Conservation (phyloP, 2,113 vertebrate genomes). For the Tachycineta bicolor region DNA sequence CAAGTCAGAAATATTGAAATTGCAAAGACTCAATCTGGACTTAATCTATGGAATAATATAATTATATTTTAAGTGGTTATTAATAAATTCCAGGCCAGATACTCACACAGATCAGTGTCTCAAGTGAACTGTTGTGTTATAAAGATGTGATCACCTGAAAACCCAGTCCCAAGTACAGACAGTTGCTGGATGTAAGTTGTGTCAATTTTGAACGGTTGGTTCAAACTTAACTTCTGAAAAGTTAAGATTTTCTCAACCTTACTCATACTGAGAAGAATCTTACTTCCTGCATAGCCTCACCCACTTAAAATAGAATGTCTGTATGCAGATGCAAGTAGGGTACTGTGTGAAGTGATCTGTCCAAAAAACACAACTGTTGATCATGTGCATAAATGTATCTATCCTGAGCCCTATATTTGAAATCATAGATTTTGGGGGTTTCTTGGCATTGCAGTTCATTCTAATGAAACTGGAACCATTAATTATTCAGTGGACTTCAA, state of each 20-base stretch:
- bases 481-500: conserved; percentile 37
- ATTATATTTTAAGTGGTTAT: background rate
- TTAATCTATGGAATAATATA: background rate
- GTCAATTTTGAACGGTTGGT: background rate
- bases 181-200: background rate
- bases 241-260: background rate
- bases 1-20: background rate
- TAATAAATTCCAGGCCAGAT: background rate
- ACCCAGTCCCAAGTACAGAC: background rate
- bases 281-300: background rate
- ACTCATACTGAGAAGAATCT: background rate
- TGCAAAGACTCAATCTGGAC: background rate
- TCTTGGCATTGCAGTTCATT: background rate
- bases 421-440: background rate
- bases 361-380: background rate
- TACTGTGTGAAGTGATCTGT: background rate
- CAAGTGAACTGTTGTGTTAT: background rate
- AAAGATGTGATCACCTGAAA: background rate
- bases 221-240: background rate
- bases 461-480: background rate
- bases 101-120: background rate
- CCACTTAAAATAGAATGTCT: conserved; percentile 9
- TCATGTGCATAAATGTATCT: background rate
- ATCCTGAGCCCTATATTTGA: background rate
- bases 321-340: background rate